Conservation (phyloP, 2,888 invertebrate species). For the Erebia ligea region DNA sequence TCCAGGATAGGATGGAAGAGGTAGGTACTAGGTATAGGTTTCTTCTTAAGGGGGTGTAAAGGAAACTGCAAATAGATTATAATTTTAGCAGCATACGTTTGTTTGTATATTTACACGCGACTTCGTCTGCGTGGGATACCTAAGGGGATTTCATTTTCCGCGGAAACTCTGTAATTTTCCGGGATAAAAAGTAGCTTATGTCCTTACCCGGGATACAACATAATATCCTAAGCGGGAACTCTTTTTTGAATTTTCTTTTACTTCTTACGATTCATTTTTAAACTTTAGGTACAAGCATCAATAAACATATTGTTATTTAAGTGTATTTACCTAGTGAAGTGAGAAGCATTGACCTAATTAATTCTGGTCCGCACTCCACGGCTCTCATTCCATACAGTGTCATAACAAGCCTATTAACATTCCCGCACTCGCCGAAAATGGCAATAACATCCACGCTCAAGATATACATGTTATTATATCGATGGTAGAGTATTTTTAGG, state of each 20-base stretch:
- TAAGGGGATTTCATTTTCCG: no score
- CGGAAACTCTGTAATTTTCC: no score
- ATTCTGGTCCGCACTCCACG: not conserved
- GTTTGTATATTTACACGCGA: no score
- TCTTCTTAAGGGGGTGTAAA: not conserved
- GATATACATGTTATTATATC: conserved; percentile 1
- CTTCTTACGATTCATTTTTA: no score
- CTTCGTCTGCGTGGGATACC: no score
- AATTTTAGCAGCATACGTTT: no score
- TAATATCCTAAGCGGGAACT: no score
- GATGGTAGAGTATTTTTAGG: not conserved
- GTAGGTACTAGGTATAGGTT: not conserved
- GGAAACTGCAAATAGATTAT: not conserved
- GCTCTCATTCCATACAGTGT: not conserved
- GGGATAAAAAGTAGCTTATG: no score
- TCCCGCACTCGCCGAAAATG: conserved; percentile 3
- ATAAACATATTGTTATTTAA: no score
- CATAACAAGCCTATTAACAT: conserved; percentile 8
- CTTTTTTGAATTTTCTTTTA: no score
- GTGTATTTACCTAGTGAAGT: not conserved
- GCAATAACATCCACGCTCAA: conserved; percentile 10
- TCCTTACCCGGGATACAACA: no score
- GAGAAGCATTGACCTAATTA: conserved; percentile 7
- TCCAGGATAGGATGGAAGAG: not conserved
- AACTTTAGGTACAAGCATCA: no score